Percentiles rank a stretch among this genome's conserved stretches.
Evolutionary conservation across 2,113 vertebrate species (phyloP).

Genomic region (Chloebia gouldiae): DNA sequence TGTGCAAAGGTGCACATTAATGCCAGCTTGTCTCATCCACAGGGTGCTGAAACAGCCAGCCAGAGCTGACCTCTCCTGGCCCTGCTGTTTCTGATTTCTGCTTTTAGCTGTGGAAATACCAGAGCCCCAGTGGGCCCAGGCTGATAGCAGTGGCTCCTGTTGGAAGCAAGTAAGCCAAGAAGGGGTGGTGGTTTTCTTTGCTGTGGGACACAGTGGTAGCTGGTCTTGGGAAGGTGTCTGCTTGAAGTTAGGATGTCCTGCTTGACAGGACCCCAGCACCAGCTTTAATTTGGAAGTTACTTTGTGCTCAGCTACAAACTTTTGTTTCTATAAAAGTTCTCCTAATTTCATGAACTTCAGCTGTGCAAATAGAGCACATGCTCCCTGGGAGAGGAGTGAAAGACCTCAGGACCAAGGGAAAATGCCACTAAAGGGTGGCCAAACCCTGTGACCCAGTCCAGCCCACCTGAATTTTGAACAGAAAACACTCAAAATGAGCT

Average conservation of each 20-base stretch:
- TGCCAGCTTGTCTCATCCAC: neutral
- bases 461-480: neutral
- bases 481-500: neutral
- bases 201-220: neutral
- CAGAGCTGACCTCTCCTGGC: neutral
- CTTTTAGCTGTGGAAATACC: neutral
- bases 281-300: neutral
- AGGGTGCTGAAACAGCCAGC: neutral
- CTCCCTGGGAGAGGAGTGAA: neutral
- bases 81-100: neutral
- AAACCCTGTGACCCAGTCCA: neutral
- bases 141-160: accelerated
- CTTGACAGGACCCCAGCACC: neutral
- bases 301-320: neutral
- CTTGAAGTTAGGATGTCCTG: neutral
- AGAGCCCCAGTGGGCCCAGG: accelerated
- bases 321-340: neutral
- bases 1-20: neutral
- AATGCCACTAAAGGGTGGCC: too few relatives aligned
- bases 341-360: neutral
- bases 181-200: neutral
- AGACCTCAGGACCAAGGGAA: neutral
- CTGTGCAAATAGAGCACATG: neutral
- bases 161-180: neutral
- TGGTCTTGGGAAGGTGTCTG: neutral